Percentiles rank a stretch among this genome's conserved stretches.
Evolutionary conservation across 2,113 vertebrate species (phyloP).

Genomic region (Petroica traversi): DNA sequence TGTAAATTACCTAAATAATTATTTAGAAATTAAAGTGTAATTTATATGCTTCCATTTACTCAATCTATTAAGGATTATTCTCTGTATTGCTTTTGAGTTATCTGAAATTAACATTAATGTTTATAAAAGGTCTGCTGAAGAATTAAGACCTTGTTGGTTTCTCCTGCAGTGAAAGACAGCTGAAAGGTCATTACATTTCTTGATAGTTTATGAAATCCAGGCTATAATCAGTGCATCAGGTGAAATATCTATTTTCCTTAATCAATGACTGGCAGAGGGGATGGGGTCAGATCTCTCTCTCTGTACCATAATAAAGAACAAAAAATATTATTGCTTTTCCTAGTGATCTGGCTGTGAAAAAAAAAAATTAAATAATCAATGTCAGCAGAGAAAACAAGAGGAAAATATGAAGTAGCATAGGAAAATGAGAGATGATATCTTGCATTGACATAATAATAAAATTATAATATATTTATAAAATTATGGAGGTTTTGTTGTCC

Average conservation of each 20-base stretch:
- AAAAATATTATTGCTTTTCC: constrained; percentile 48
- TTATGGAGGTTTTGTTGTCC: constrained; percentile 9
- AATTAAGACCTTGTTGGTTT: constrained; percentile 24
- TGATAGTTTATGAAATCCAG: constrained; percentile 60
- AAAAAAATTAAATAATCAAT: constrained; percentile 76
- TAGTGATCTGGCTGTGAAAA: constrained; percentile 62
- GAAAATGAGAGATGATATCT: constrained; percentile 36
- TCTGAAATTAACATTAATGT: constrained; percentile 39
- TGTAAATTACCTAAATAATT: neutral
- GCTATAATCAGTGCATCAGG: constrained; percentile 54
- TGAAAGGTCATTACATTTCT: constrained; percentile 60
- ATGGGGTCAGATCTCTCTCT: constrained; percentile 39
- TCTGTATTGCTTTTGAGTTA: constrained; percentile 1
- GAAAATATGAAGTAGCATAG: constrained; percentile 61
- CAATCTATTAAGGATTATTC: neutral
- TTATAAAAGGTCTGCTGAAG: constrained; percentile 49
- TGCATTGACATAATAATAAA: constrained; percentile 59
- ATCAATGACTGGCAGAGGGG: neutral
- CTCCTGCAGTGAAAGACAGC: constrained; percentile 36
- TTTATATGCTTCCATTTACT: neutral
- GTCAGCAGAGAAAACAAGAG: constrained; percentile 67
- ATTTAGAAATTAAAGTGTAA: neutral
- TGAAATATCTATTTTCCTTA: constrained; percentile 67
- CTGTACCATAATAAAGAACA: constrained; percentile 38
- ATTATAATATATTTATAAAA: constrained; percentile 43